Base-by-base conservation (phyloP, 2,113 vertebrate species). In the Saguinus imperator region DNA sequence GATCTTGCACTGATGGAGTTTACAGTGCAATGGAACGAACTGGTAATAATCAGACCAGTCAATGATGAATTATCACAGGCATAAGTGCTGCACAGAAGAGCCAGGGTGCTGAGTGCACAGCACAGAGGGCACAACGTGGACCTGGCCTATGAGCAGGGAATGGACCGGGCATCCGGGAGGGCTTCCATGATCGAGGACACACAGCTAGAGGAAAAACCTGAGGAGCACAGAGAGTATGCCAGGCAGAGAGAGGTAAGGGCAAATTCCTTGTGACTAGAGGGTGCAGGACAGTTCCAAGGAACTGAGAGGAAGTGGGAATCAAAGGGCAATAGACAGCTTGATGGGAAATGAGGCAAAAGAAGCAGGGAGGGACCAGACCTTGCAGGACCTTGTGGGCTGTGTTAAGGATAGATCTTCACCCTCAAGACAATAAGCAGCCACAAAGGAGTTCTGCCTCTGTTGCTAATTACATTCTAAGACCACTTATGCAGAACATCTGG, bases 121-220 rank as follows among this genome's bases (percentile, higher is more conserved):
- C n/a, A n/a, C n/a, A n/a, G n/a, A n/a, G n/a, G n/a, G n/a, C n/a
- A n/a, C n/a, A n/a, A n/a, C n/a, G n/a, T n/a, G n/a, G n/a, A n/a
- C n/a, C n/a, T n/a, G n/a, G n/a, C n/a, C n/a, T n/a, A 11, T 0
- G 3, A 37, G 10, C 0, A 2, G 50, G 27, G 57, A 37, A 76
- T 2, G 3, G 40, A 48, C 61, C 18, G 18, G 21, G 50, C 1
- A 18, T 66, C 81, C 18, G 2, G 27, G 57, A 45, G 81, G 50
- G 45, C 45, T 45, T n/a, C 58, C 37, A 4, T 29, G 45, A 40
- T 21, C 21, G 57, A 86, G 37, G 55, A 52, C 7, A 27, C 2
- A 52, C 5, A 27, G 2, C 45, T 29, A n/a, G 43, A 81, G 43
- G 66, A 79, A 52, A 92, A 70, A 43, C 13, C 21, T 50, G 8